Base-by-base conservation (phyloP, 2,113 vertebrate genomes). In the Peromyscus leucopus region DNA sequence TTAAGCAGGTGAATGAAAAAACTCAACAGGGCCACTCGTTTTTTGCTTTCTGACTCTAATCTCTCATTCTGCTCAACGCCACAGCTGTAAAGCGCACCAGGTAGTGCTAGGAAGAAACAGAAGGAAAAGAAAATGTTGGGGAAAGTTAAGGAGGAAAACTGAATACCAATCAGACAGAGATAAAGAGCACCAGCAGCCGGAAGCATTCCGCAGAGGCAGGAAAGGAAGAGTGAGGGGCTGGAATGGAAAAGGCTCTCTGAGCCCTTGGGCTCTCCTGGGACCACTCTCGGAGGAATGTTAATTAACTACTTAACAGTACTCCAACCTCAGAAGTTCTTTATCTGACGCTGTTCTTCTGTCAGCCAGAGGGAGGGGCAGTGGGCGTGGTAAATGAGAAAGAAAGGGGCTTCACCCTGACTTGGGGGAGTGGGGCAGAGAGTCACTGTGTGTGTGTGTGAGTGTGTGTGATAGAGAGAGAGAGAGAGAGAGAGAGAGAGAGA, bases 291-390 rank as follows among this genome's bases (percentile, higher is more conserved):
- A 67, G 39, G 76, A 82, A 79, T 55, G 80, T 26, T 61, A 85
- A 85, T 89, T 72, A 94, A 84, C 63, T 67, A 92, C 13, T 59
- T 82, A 85, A 69, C 42, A 79, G 71, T 46, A 88, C 59, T 72
- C 28, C 39, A 94, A 71, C 42, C 24, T 93, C 69, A 91, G 85
- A 61, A 19, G 86, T 13, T 93, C 65, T 69, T 94, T 71, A 63
- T 67, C 48, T 22, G 74, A 88, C 90, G 67, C 55, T 80, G 33
- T 59, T 59, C 51, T 33, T 48, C 15, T 39, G 87, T 90, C 57
- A 87, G 24, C 80, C 82, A 22, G 11, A 61, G 39, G 94, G 94
- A 90, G 57, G 55, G 75, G 13, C 26, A 46, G 48, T 7, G 22
- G 31, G 13, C 28, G 1, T 75, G 19, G 55, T 51, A 9, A 84